Conservation (phyloP, 2,797 vertebrate species). For the Sebastes matsubarae region DNA sequence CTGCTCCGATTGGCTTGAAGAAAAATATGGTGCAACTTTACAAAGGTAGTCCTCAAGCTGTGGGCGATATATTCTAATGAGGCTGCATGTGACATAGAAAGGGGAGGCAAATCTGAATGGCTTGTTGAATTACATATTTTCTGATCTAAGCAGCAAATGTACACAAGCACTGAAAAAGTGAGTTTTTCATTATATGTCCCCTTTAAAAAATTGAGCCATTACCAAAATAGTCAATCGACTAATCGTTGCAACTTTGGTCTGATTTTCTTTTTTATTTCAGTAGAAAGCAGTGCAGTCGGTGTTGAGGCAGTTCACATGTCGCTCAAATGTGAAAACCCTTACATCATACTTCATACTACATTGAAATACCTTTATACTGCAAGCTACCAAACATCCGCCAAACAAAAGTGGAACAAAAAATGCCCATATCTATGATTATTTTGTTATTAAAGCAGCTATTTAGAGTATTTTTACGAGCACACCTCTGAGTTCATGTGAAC, state of each 20-base stretch:
- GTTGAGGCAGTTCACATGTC: neutral
- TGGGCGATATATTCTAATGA: too few relatives aligned
- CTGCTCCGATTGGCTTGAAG: too few relatives aligned
- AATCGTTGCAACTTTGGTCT: neutral
- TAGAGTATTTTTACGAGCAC: neutral
- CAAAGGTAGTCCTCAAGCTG: too few relatives aligned
- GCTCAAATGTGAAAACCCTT: neutral
- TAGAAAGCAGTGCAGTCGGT: neutral
- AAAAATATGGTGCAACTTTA: too few relatives aligned
- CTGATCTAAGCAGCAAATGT: neutral
- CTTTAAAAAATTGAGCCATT: neutral
- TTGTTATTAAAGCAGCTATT: neutral
- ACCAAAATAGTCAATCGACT: neutral
- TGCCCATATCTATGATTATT: neutral
- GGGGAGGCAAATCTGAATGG: neutral
- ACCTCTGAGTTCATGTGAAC: constrained; percentile 28
- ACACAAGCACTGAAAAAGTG: neutral
- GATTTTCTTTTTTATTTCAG: neutral
- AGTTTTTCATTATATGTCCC: neutral
- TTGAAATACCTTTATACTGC: neutral
- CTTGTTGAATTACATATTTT: neutral
- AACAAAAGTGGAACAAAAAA: neutral
- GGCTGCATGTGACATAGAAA: too few relatives aligned
- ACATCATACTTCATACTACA: neutral
- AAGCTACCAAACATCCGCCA: neutral